Conservation (phyloP, 23 tunicate species). For the Halocynthia roretzi region DNA sequence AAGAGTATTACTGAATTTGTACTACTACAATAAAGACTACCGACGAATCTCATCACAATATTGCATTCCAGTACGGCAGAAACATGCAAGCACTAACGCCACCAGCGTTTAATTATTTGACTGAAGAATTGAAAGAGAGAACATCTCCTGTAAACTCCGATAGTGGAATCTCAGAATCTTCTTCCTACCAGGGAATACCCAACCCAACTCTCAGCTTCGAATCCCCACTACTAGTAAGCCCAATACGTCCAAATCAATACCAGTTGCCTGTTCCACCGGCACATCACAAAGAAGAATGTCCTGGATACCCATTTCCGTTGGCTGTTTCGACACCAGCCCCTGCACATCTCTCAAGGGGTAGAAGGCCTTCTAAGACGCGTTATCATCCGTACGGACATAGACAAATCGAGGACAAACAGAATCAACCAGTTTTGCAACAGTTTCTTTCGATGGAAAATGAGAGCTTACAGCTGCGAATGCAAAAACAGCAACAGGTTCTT, state of each 20-base stretch:
- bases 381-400: not conserved
- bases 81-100: too few species aligned
- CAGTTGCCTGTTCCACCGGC: not conserved
- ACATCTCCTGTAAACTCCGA: not conserved
- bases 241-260: not conserved
- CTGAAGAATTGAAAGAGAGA: too few species aligned
- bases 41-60: too few species aligned
- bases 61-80: too few species aligned
- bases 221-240: slow-evolving; percentile 1
- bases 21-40: too few species aligned
- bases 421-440: too few species aligned
- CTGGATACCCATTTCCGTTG: not conserved
- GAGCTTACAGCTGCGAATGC: not conserved
- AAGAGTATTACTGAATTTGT: too few species aligned
- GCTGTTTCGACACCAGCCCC: slow-evolving; percentile 10
- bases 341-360: slow-evolving; percentile 1
- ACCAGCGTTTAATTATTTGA: too few species aligned
- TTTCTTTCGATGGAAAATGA: too few species aligned
- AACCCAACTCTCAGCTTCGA: not conserved
- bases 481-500: not conserved
- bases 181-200: not conserved
- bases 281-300: not conserved
- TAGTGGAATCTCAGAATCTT: not conserved
- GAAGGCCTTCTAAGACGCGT: not conserved
- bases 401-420: too few species aligned